phyloP scores from a whole-genome alignment of 2,888 invertebrate species.

The Drosophila colorata region DNA sequence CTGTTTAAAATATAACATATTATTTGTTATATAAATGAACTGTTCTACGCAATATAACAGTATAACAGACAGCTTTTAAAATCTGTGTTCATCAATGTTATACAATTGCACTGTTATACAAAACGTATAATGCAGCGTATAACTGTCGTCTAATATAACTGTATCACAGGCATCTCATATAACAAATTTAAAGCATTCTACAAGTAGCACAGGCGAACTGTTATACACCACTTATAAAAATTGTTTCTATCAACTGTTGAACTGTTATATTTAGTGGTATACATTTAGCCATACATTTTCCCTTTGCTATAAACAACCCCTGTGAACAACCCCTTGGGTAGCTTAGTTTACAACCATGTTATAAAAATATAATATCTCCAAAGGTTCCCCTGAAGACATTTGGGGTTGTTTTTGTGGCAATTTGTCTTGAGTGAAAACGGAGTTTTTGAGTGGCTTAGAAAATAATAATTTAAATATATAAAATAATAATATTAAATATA shows the following conservation, averaged over 20 bases:
- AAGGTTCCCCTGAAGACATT: neutral
- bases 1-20: neutral
- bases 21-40: no score
- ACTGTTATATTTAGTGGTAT: neutral
- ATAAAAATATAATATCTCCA: neutral
- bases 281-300: neutral
- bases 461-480: no score
- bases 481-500: no score
- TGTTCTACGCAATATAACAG: neutral
- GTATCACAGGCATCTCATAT: neutral
- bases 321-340: conserved; percentile 3
- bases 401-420: neutral
- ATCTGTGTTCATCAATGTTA: neutral
- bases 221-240: neutral
- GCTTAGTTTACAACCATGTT: conserved; percentile 5
- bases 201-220: neutral
- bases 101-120: neutral
- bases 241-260: neutral
- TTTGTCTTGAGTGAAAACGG: neutral
- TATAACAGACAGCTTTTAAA: conserved; percentile 1
- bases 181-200: neutral
- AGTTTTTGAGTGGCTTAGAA: no score
- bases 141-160: neutral
- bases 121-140: neutral
- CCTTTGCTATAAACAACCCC: neutral